These are phyloP conservation scores for Siniperca scherzeri DNA, from an alignment of 2,797 vertebrate species.

Conservation along the genomic window DNA sequence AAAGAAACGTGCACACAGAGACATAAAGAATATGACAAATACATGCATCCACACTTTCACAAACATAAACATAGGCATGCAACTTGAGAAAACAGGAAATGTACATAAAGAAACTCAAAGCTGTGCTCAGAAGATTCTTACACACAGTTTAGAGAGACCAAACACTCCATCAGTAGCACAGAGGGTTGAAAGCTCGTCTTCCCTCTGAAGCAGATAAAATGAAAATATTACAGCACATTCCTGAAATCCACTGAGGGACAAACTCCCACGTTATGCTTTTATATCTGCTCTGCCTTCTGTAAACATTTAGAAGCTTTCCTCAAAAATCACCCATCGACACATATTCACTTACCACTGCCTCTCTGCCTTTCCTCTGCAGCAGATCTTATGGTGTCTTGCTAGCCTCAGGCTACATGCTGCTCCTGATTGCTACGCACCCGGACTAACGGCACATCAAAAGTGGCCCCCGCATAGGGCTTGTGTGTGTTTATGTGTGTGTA, in stretches of 20 bases:
- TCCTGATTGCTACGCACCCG: constrained; percentile 64
- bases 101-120: constrained; percentile 19
- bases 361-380: constrained; percentile 37
- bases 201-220: constrained; percentile 73
- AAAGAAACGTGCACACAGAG: not conserved
- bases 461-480: constrained; percentile 47
- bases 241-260: constrained; percentile 74
- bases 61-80: constrained; percentile 13
- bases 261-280: constrained; percentile 75
- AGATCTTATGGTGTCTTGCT: constrained; percentile 59
- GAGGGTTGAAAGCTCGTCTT: constrained; percentile 67
- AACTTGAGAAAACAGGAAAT: not conserved
- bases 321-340: constrained; percentile 72
- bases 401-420: constrained; percentile 71
- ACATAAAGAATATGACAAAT: constrained; percentile 4
- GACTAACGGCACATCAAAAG: constrained; percentile 72
- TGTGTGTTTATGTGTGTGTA: constrained; percentile 37
- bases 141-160: constrained; percentile 61
- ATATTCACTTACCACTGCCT: constrained; percentile 49
- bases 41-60: not conserved
- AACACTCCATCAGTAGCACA: constrained; percentile 55
- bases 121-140: constrained; percentile 5
- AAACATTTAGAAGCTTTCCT: constrained; percentile 73
- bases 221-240: constrained; percentile 69
- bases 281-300: constrained; percentile 70